Evolutionary conservation across 2,113 vertebrate species (phyloP).

Genomic region (Nycticryphes semicollaris): DNA sequence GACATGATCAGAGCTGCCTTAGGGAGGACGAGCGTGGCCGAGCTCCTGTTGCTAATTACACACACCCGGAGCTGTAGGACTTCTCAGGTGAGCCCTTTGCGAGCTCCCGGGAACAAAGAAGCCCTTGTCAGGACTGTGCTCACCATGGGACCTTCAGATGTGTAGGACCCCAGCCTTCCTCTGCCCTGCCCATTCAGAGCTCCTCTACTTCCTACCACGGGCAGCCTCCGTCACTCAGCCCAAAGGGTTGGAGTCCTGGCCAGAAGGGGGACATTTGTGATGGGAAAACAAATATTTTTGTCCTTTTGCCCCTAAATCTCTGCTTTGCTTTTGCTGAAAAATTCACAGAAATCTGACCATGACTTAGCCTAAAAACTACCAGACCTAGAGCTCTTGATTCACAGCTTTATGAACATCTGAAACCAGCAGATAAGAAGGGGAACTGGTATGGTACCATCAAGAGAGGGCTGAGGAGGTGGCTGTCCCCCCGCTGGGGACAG

Average conservation of each 20-base stretch:
- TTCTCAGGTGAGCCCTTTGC: neutral
- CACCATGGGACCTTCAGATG: neutral
- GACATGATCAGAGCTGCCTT: neutral
- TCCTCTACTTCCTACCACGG: neutral
- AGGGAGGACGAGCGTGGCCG: neutral
- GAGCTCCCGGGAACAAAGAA: neutral
- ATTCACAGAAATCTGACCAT: neutral
- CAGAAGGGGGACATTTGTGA: neutral
- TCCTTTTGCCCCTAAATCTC: neutral
- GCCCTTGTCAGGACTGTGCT: neutral
- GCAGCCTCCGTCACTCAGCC: neutral
- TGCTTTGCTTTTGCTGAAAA: neutral
- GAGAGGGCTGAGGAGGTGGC: neutral
- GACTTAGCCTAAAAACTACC: neutral
- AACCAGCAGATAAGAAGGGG: neutral
- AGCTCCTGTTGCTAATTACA: conserved; percentile 1
- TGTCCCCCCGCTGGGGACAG: neutral
- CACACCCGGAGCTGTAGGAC: neutral
- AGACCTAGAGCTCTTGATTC: rapidly evolving
- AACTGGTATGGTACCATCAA: neutral
- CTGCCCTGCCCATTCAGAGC: neutral
- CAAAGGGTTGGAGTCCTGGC: rapidly evolving
- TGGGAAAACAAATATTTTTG: neutral
- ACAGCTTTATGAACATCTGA: neutral
- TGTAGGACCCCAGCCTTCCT: neutral